A percentile compares a stretch with the other conserved stretches of the same genome.
phyloP scores from a whole-genome alignment of 2,113 vertebrate genomes.

The Hirundichthys speculiger region DNA sequence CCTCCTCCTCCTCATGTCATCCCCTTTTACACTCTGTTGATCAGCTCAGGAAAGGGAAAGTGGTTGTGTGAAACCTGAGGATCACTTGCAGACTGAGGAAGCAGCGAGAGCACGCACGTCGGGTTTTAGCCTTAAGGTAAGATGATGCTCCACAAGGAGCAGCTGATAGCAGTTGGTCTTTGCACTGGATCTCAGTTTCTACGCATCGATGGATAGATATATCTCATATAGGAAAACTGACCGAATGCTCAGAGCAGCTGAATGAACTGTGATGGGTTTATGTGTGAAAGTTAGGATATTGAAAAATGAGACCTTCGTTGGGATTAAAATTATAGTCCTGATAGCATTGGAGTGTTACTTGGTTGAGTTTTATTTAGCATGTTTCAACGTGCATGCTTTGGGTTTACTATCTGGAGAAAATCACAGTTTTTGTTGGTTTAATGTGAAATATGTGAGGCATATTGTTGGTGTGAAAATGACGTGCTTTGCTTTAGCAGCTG shows the following conservation, averaged over 20 bases:
- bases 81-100: constrained; percentile 64
- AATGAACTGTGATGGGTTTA: constrained; percentile 32
- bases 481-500: not conserved
- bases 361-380: constrained; percentile 31
- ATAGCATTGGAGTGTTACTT: constrained; percentile 5
- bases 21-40: constrained; percentile 64
- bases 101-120: constrained; percentile 33
- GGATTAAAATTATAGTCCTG: constrained; percentile 9
- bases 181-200: constrained; percentile 16
- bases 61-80: constrained; percentile 74
- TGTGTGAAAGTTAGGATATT: constrained; percentile 50
- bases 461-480: not conserved
- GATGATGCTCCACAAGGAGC: constrained; percentile 46
- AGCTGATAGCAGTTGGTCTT: constrained; percentile 8
- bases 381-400: not conserved
- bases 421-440: not conserved
- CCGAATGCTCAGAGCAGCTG: not conserved
- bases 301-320: constrained; percentile 14
- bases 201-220: constrained; percentile 3
- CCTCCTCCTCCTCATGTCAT: constrained; percentile 30
- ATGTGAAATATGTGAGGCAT: not conserved
- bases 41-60: constrained; percentile 66
- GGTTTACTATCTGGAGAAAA: not conserved
- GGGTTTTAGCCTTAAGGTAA: constrained; percentile 71
- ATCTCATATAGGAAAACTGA: constrained; percentile 3